Percentiles rank a stretch among this genome's conserved stretches.
phyloP scores from a whole-genome alignment of 2,113 vertebrate genomes.

The Boleophthalmus pectinirostris region DNA sequence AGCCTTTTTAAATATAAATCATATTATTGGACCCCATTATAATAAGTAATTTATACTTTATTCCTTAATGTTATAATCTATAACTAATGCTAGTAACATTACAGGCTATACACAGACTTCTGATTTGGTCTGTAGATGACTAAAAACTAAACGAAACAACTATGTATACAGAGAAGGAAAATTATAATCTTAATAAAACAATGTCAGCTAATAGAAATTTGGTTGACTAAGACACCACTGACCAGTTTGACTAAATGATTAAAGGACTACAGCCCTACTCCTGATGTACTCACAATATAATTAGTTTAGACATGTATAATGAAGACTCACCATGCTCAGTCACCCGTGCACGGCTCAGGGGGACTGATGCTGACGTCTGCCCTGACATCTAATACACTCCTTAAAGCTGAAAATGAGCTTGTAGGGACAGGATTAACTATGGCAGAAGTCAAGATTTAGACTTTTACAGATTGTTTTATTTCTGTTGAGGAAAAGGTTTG shows the following conservation, averaged over 20 bases:
- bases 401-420: background rate
- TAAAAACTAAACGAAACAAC: no score
- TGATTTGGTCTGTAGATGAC: background rate
- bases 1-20: no score
- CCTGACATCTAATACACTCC: background rate
- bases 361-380: background rate
- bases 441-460: background rate
- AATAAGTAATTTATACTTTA: no score
- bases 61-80: no score
- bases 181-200: no score
- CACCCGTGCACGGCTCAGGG: background rate
- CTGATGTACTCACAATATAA: background rate
- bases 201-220: no score
- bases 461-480: background rate
- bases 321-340: constrained; percentile 1
- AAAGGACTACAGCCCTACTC: no score
- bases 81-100: background rate
- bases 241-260: no score
- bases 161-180: no score
- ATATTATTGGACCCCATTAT: no score
- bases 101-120: background rate
- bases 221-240: no score
- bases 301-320: constrained; percentile 4
- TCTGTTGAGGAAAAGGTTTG: background rate
- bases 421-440: background rate